Base-by-base conservation (phyloP, 1,140 invertebrate species). In the Trichomalopsis sarcophagae region DNA sequence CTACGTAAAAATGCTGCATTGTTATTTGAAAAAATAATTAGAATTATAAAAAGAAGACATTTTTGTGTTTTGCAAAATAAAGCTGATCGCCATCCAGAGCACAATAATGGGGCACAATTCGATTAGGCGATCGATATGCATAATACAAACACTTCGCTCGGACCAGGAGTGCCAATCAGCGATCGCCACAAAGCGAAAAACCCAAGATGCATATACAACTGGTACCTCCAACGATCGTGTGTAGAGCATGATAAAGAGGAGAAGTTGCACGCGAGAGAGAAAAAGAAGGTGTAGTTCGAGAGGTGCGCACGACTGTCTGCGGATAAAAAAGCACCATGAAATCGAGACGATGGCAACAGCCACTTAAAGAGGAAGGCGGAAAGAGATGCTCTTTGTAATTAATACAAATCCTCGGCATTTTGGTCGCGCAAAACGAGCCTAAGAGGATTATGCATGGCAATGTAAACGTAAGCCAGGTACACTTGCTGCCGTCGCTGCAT, bases 371-470 rank as follows among this genome's bases (percentile, higher is more conserved):
- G 71, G 27, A 1, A 23, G 71, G 17, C 68, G 27, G 27, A 73
- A 55, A 50, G 40, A 47, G 30, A 23, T 62, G 21, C 17, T 81
- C 73, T 62, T 82, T 86, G 44, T 86, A 82, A 86, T 79, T 87
- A 87, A 88, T 89, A 89, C 79, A 82, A 88, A 87, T 87, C 77
- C 88, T 84, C n/a, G 62, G 68, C 40, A 78, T 84, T 89, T 86
- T 88, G 85, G 77, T 73, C 17, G 33, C 50, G 73, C 62, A 36
- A 80, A 89, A 89, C 82, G 82, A 85, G 71, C 84, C 86, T 88
- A 89, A 89, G 87, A 87, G 87, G 87, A 89, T 89, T 89, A 89
- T 0, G 47, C 68, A 62, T 50, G 30, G 40, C 76, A 36, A 73
- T 81, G 71, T 78, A 82, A 78, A 78, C 66, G 62, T 76, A 82